Evolutionary conservation across 1,140 invertebrate species (phyloP).

Genomic region (Aphaenogaster floridana): DNA sequence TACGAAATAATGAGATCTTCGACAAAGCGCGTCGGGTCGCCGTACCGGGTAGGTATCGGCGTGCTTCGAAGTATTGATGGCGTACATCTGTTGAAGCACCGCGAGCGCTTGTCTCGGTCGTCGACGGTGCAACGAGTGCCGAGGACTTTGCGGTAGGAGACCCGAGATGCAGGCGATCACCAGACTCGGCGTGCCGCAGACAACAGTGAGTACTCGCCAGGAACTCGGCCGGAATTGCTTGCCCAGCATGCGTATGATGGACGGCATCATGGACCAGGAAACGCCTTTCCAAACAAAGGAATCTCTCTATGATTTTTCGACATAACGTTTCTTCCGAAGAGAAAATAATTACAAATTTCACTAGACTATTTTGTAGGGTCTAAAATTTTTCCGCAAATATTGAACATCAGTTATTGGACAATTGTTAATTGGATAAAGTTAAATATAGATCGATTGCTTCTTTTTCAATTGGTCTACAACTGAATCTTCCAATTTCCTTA

Average conservation of each 20-base stretch:
- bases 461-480: background rate
- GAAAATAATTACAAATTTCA: background rate
- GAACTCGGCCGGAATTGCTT: slow-evolving; percentile 78
- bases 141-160: slow-evolving; percentile 75
- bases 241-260: slow-evolving; percentile 68
- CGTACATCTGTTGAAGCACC: slow-evolving; percentile 77
- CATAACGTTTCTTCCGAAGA: background rate
- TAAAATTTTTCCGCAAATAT: background rate
- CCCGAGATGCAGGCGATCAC: slow-evolving; percentile 76
- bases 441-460: background rate
- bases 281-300: slow-evolving; percentile 65
- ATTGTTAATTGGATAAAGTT: background rate
- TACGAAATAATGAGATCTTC: background rate
- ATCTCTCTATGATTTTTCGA: background rate
- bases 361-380: background rate
- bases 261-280: slow-evolving; percentile 76
- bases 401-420: background rate
- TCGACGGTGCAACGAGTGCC: slow-evolving; percentile 74
- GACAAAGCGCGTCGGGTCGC: background rate
- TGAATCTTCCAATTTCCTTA: background rate
- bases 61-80: slow-evolving; percentile 79
- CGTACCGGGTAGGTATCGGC: slow-evolving; percentile 75
- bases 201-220: slow-evolving; percentile 75
- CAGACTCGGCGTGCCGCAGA: slow-evolving; percentile 72
- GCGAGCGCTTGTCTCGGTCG: slow-evolving; percentile 68